Evolutionary conservation across 1,140 invertebrate genomes (phyloP), one percentile per base, ranked within the genome.

Genomic region (Drosophila nigrodunni): DNA sequence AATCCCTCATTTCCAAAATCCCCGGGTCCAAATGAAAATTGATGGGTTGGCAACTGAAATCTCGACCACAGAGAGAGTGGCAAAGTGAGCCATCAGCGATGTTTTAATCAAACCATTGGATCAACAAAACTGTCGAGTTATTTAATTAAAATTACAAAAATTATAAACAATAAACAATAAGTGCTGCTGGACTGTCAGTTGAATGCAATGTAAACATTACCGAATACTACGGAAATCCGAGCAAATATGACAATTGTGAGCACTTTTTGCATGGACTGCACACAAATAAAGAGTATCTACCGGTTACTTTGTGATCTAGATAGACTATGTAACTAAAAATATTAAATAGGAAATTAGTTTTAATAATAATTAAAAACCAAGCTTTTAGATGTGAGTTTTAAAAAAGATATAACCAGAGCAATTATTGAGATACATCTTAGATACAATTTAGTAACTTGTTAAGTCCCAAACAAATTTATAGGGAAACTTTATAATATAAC

Each of bases 111-210:
- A 79, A 79, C 62, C 67, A 71, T 59, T 41, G 60, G 18, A 43
- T 37, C 21, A 43, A 65, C 55, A 54, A 52, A 62, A 77, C 25
- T 60, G 82, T 58, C 57, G 74, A 71, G 77, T 80, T 88, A 88
- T 87, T 87, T 88, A 88, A 87, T 87, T 83, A 83, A 87, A 83
- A 88, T 83, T 88, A 88, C 75, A 87, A 87, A 87, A 87, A 82
- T 82, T 87, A 88, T 82, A 88, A 87, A 83, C 85, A 87, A 82
- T 81, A 73, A 74, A 74, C 68, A 67, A 61, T 61, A 68, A 62
- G 67, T 72, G 60, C 54, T 37, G 43, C 60, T 30, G 25, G 44
- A 60, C 66, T 69, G 77, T n/a, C 82, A 71, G 57, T 49, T 85
- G 77, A 75, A 78, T 55, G 58, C 59, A 69, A 41, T 88, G 83